Evolutionary conservation across 2,888 invertebrate genomes (phyloP), one percentile per base, ranked within the genome.

Genomic region (Mycalesis mineus): DNA sequence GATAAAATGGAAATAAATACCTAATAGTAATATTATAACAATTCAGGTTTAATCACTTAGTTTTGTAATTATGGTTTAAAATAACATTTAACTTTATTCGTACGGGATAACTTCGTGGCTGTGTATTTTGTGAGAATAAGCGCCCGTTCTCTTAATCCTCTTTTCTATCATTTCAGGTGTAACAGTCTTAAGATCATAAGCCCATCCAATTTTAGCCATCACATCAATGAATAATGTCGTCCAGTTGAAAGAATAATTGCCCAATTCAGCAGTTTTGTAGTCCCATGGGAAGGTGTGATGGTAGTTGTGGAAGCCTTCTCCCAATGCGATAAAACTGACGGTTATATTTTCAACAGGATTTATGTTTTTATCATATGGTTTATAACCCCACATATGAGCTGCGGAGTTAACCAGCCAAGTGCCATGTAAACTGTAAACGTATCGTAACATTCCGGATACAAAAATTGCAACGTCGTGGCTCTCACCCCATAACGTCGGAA

Each of bases 391-490:
- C 71, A 93, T 89, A 82, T 97, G 97, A 9, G 97, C 97, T 0
- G 95, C 95, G 62, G 95, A 96, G 88, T 97, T 97, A 39, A 97
- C 96, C 58, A 95, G 87, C 97, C 97, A 97, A 3, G 97, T 97
- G 56, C 93, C 93, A 79, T 97, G 95, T 55, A 97, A 90, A 0
- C 94, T 92, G 72, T 94, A 91, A 33, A 93, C 92, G 85, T 96
- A 97, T 52, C 97, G 92, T 77, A 96, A 91, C 70, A 94, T 91
- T 15, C 93, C 92, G 65, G 91, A 91, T n/a, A 93, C 91, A 76
- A 92, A 93, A 86, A 91, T 93, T 0, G 92, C 91, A 70, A 93
- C 93, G 70, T 85, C 75, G 59, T 91, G 82, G 0, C 91, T 88
- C 78, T 97, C 97, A 8, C 92, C 92, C 96, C 96, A 97, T 29